Percentiles rank a stretch among this genome's conserved stretches.
phyloP scores from a whole-genome alignment of 2,888 invertebrate species.

The Geophilus truncorum region DNA sequence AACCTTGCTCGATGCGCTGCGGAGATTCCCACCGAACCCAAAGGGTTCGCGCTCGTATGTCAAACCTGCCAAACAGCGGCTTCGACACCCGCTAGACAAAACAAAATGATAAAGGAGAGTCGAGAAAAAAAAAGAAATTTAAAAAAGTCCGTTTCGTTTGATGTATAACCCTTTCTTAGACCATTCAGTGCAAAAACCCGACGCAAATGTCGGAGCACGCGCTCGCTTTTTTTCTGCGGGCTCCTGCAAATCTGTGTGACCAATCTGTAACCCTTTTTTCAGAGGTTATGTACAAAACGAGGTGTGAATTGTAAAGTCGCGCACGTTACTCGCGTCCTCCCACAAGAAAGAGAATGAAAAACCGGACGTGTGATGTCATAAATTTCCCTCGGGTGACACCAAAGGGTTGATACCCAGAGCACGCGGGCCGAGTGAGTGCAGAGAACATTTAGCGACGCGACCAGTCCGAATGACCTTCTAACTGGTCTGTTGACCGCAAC shows the following conservation, averaged over 20 bases:
- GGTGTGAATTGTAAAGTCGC: not conserved
- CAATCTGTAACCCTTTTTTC: constrained; percentile 11
- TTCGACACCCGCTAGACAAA: not conserved
- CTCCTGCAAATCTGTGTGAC: not conserved
- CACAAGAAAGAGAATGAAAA: not conserved
- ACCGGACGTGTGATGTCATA: not conserved
- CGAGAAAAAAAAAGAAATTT: not conserved
- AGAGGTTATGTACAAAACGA: not conserved
- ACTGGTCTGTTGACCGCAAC: not conserved
- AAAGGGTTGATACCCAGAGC: not conserved
- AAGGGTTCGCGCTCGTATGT: constrained; percentile 2
- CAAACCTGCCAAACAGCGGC: not conserved
- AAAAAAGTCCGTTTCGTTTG: not conserved
- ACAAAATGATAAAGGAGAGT: not conserved
- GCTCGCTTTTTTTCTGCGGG: not conserved
- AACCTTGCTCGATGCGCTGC: not conserved
- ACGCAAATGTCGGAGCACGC: not conserved
- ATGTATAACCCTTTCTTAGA: constrained; percentile 2
- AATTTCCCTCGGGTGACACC: constrained; percentile 7
- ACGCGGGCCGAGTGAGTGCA: not conserved
- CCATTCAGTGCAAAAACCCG: constrained; percentile 12
- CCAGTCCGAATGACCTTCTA: not conserved
- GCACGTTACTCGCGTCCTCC: not conserved
- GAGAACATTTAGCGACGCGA: not conserved
- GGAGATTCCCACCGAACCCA: constrained; percentile 2